Evolutionary conservation across 2,888 invertebrate genomes (phyloP), one percentile per base, ranked within the genome.

Genomic region (Euclidia mi): DNA sequence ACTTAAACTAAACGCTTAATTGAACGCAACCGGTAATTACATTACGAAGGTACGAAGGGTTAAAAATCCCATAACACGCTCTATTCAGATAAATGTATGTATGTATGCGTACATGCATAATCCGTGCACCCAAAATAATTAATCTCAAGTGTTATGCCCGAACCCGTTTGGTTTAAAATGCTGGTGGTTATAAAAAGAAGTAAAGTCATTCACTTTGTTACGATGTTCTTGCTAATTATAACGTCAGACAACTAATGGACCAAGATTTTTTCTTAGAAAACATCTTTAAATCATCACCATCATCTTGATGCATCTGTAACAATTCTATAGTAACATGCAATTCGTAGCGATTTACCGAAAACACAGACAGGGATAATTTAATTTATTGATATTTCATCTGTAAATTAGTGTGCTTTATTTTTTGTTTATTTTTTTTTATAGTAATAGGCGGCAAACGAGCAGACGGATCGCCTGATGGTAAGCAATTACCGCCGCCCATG

Each of bases 121-220:
- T 85, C 79, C 74, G 63, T 71, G 70, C 76, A 81, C 79, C 81
- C 71, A 76, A 87, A 83, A 74, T 74, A 73, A 85, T 82, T 80
- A 82, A 79, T 78, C 79, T 83, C 67, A 66, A 81, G 78, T 76
- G 77, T 76, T 71, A 72, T 58, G 63, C 48, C 48, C 34, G 52
- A 80, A 78, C 80, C 74, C 63, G 78, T 76, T 79, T 63, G 52
- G 43, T 50, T 35, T 34, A 42, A 34, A 43, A 45, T 9, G 37
- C 46, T 18, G 48, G 17, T 25, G 34, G 43, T 56, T 43, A 56
- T 38, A 49, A 56, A 55, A 55, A 55, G 43, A 55, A 43, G n/a
- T 11, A 2, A 15, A 48, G 31, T 48, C 34, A 42, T 55, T 44
- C 46, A 34, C 7, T 34, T 52, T 47, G 4, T 12, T 35, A 47